Conservation (phyloP, 2,113 vertebrate genomes). For the Gambusia holbrooki region DNA sequence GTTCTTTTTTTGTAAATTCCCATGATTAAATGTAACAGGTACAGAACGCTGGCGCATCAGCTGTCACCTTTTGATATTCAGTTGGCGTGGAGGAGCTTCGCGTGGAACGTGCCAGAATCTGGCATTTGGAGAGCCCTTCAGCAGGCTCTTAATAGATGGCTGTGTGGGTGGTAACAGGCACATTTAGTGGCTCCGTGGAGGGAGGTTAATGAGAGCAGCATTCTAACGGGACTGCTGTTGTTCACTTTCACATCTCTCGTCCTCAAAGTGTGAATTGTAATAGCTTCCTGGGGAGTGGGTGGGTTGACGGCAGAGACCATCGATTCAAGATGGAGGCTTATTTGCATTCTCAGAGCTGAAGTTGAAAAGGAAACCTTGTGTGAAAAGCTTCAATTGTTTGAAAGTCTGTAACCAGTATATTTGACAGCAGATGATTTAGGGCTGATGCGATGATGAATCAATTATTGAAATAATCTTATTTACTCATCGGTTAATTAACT, state of each 20-base stretch:
- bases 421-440: neutral
- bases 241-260: slow-evolving; percentile 70
- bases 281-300: slow-evolving; percentile 73
- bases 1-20: slow-evolving; percentile 6
- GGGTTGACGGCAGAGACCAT: slow-evolving; percentile 64
- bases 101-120: slow-evolving; percentile 36
- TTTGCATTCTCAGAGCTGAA: slow-evolving; percentile 61
- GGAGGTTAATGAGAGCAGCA: slow-evolving; percentile 75
- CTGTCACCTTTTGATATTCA: slow-evolving; percentile 55
- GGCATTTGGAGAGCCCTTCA: slow-evolving; percentile 63
- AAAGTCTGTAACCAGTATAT: slow-evolving; percentile 4
- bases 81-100: slow-evolving; percentile 42
- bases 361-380: slow-evolving; percentile 22
- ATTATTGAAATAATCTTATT: too few relatives aligned
- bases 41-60: slow-evolving; percentile 37
- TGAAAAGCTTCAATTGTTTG: slow-evolving; percentile 12
- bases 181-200: slow-evolving; percentile 66
- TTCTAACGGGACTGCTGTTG: slow-evolving; percentile 62
- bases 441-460: too few relatives aligned
- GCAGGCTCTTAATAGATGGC: slow-evolving; percentile 64
- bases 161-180: slow-evolving; percentile 71
- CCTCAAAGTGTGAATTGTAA: slow-evolving; percentile 70
- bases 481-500: too few relatives aligned
- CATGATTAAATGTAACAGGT: slow-evolving; percentile 17
- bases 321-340: slow-evolving; percentile 57